phyloP scores from a whole-genome alignment of 2,797 vertebrate species.

The Liasis olivaceus region DNA sequence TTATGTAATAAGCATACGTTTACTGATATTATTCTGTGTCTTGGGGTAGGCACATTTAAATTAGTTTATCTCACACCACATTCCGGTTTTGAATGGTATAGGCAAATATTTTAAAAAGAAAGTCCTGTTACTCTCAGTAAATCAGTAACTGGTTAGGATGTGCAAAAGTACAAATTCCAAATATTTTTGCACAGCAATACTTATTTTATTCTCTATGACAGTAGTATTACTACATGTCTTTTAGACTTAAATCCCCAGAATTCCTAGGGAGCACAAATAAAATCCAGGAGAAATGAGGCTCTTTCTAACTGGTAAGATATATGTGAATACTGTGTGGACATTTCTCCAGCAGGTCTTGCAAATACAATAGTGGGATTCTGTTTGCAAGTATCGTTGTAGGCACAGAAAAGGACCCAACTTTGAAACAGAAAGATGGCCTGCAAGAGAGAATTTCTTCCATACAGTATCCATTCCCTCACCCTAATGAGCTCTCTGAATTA shows the following conservation, averaged over 20 bases:
- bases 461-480: background rate
- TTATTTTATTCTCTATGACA: background rate
- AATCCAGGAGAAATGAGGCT: background rate
- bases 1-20: background rate
- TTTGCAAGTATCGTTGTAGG: background rate
- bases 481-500: slow-evolving; percentile 19
- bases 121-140: background rate
- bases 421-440: background rate
- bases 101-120: background rate
- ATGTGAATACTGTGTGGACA: background rate
- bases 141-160: background rate
- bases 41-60: background rate
- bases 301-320: background rate
- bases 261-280: background rate
- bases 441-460: slow-evolving; percentile 16
- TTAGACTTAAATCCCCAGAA: background rate
- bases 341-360: background rate
- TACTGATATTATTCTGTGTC: background rate
- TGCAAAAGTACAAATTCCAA: too few species aligned
- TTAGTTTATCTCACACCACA: background rate
- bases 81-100: background rate
- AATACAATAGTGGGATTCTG: slow-evolving; percentile 4
- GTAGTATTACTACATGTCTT: background rate
- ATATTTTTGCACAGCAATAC: background rate
- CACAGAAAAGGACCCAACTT: background rate